phyloP scores from a whole-genome alignment of 1,140 invertebrate genomes.

The Samia ricini region DNA sequence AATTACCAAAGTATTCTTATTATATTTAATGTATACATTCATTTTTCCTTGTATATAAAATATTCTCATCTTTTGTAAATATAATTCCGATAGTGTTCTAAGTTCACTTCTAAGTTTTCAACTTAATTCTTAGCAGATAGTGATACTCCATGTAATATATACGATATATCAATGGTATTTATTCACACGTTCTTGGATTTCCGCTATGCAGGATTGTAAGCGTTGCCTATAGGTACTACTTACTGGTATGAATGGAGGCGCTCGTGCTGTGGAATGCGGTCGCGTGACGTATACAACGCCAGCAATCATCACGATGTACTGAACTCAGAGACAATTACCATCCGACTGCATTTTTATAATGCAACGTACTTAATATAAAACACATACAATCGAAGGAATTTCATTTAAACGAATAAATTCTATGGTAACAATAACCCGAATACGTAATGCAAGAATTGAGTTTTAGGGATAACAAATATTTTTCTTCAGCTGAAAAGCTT shows the following conservation, averaged over 20 bases:
- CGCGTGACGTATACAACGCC: conserved; percentile 71
- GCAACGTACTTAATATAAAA: conserved; percentile 1
- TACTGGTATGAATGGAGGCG: conserved; percentile 68
- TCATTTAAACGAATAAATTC: too few relatives aligned
- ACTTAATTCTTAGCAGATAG: too few relatives aligned
- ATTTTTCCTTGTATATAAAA: too few relatives aligned
- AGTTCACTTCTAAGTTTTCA: too few relatives aligned
- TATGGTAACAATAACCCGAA: too few relatives aligned
- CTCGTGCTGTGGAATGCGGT: conserved; percentile 72
- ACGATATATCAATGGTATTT: neutral
- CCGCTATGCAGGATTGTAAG: neutral
- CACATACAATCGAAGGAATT: neutral
- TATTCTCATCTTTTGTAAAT: too few relatives aligned
- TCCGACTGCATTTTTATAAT: conserved; percentile 24
- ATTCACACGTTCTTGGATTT: neutral
- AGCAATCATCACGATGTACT: conserved; percentile 66
- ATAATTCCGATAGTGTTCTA: too few relatives aligned
- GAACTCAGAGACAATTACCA: conserved; percentile 52
- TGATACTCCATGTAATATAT: neutral
- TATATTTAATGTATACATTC: too few relatives aligned
- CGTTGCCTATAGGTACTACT: neutral
- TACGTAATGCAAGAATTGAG: too few relatives aligned
- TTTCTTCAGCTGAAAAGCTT: too few relatives aligned
- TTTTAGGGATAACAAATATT: too few relatives aligned
- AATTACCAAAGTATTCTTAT: too few relatives aligned